These are phyloP conservation scores for Lapara coniferarum DNA, from an alignment of 2,888 invertebrate genomes.

Conservation along the genomic window DNA sequence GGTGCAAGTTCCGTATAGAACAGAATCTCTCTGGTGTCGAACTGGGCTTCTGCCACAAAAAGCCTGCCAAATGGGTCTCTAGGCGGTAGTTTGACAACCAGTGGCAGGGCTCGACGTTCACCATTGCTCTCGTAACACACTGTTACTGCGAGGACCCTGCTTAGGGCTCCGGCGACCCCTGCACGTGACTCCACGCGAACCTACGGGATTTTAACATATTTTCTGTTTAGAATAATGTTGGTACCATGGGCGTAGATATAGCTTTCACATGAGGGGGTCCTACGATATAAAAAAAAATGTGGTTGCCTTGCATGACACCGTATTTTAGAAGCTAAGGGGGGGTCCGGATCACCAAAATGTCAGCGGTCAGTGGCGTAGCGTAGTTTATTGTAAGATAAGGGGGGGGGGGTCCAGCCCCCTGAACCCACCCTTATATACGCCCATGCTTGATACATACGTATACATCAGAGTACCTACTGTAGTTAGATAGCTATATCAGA, in stretches of 20 bases:
- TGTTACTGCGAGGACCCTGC: constrained; percentile 90
- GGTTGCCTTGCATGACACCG: too few species aligned
- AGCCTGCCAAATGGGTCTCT: constrained; percentile 91
- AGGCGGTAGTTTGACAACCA: constrained; percentile 90
- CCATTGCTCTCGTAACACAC: constrained; percentile 84
- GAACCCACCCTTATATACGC: too few species aligned
- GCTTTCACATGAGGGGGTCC: too few species aligned
- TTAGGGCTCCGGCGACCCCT: constrained; percentile 89
- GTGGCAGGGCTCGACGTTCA: constrained; percentile 65
- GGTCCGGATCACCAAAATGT: too few species aligned
- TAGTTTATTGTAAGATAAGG: too few species aligned
- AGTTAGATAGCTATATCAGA: too few species aligned
- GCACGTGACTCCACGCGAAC: constrained; percentile 79
- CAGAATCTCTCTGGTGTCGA: constrained; percentile 91
- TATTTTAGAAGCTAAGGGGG: too few species aligned
- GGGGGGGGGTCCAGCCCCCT: too few species aligned
- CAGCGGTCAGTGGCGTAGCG: too few species aligned
- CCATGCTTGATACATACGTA: neutral
- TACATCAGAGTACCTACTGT: too few species aligned
- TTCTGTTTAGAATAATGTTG: constrained; percentile 8
- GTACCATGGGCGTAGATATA: too few species aligned
- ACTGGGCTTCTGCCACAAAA: constrained; percentile 92
- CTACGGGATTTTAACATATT: constrained; percentile 41
- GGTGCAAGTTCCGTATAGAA: constrained; percentile 91
- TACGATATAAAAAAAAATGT: too few species aligned